Base-by-base conservation (phyloP, 2,113 vertebrate genomes). In the Prionailurus bengalensis region DNA sequence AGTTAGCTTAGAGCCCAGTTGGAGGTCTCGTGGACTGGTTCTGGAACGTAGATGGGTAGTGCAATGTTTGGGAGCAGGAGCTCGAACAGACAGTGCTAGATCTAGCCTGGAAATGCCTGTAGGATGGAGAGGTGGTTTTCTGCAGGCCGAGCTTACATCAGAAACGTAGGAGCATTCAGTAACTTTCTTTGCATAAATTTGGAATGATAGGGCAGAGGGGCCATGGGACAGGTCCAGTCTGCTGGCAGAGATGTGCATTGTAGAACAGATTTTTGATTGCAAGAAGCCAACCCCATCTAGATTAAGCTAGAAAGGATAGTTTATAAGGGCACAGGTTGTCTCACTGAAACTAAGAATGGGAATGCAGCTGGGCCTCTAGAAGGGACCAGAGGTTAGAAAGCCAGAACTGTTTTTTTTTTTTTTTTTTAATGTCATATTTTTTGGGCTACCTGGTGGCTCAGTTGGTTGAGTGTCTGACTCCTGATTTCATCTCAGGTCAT, bases 121-220 rank as follows among this genome's bases (percentile, higher is more conserved):
- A 55, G 81, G 27, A 21, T 14, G 15, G 36, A 11, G 61, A 82
- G 39, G 17, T 74, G 23, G 29, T 7, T 86, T 79, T 79, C 3
- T 61, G 73, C 10, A 58, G n/a, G 51, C 36, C 61, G 39, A 88
- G 51, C 33, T 65, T 15, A 51, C 68, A 45, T 36, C n/a, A 27
- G 82, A 94, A 80, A 70, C 31, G 74, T 33, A 81, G 45, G 16
- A 71, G 79, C 31, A 74, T 42, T 74, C 25, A 70, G 23, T 31
- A 42, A 71, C n/a, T 94, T 96, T 92, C 55, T 95, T 95, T 74
- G 88, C 21, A n/a, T 53, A 84, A 42, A 92, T 51, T 39, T 94
- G 74, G 51, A 76, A 85, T 45, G 36, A 55, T 33, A 53, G 23
- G 53, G 33, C 58, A 55, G 65, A 85, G 29, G 61, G 36, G 14